Percentiles rank a stretch among this genome's conserved stretches.
Evolutionary conservation across 2,888 invertebrate genomes (phyloP).

Genomic region (Lasioglossum vierecki): DNA sequence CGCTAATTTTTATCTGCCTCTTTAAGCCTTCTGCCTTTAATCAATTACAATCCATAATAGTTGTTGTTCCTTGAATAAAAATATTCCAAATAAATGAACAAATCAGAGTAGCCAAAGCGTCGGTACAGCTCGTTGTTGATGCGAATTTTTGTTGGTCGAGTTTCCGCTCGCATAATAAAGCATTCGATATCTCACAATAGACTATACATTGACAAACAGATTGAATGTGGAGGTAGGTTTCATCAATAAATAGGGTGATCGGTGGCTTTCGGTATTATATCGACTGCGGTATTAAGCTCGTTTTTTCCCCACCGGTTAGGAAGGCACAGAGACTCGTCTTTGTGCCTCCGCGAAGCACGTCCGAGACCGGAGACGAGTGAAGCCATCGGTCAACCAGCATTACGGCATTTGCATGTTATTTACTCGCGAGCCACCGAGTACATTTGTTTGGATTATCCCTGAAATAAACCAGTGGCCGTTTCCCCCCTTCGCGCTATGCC

Average conservation of each 20-base stretch:
- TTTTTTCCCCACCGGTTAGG: neutral
- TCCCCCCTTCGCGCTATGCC: conserved; percentile 55
- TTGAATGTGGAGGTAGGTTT: neutral
- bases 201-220: conserved; percentile 1
- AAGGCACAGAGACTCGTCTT: conserved; percentile 40
- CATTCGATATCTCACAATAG: neutral
- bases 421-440: conserved; percentile 83
- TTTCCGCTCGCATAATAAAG: conserved; percentile 7
- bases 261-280: neutral
- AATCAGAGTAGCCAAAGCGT: neutral
- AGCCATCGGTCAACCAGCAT: conserved; percentile 84
- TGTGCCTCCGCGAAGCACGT: conserved; percentile 75
- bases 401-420: conserved; percentile 84
- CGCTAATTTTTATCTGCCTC: neutral
- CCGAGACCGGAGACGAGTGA: conserved; percentile 76
- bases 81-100: neutral
- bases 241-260: neutral
- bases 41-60: too few species aligned
- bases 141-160: neutral
- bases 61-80: neutral
- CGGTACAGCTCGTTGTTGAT: neutral
- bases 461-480: conserved; percentile 82
- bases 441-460: conserved; percentile 84
- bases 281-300: neutral
- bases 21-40: too few species aligned